phyloP scores from a whole-genome alignment of 2,888 invertebrate genomes.

The Ophion ventricosus region DNA sequence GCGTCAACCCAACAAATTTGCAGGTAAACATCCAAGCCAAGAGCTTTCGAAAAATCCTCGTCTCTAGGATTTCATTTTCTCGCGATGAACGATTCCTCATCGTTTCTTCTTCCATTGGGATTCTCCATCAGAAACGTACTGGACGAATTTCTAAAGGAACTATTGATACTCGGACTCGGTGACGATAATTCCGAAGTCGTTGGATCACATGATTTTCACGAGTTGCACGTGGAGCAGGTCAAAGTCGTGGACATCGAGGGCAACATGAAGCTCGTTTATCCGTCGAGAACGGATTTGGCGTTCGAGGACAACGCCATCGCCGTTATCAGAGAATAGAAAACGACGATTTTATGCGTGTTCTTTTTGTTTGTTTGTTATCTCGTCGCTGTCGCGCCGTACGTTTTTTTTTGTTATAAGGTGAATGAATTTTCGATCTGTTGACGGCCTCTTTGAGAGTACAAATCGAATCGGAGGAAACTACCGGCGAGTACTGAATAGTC shows the following conservation, averaged over 20 bases:
- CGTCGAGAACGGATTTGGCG: conserved; percentile 89
- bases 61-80: conserved; percentile 10
- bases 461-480: conserved; percentile 30
- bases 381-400: not conserved
- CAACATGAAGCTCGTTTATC: conserved; percentile 90
- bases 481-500: conserved; percentile 53
- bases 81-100: not conserved
- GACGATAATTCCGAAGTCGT: conserved; percentile 73
- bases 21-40: conserved; percentile 75
- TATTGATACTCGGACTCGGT: conserved; percentile 86
- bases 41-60: not conserved
- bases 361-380: conserved; percentile 7
- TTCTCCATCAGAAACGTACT: conserved; percentile 85
- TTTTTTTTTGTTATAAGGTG: not conserved
- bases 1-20: conserved; percentile 87
- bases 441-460: conserved; percentile 43
- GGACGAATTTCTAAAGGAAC: conserved; percentile 88
- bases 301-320: conserved; percentile 83
- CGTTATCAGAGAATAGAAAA: conserved; percentile 73
- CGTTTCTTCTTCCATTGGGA: conserved; percentile 18
- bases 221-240: conserved; percentile 87
- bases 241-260: conserved; percentile 89
- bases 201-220: conserved; percentile 76
- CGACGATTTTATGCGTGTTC: not conserved
- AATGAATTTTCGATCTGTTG: not conserved